Base-by-base conservation (phyloP, 1,140 invertebrate genomes). In the Neodiprion lecontei region DNA sequence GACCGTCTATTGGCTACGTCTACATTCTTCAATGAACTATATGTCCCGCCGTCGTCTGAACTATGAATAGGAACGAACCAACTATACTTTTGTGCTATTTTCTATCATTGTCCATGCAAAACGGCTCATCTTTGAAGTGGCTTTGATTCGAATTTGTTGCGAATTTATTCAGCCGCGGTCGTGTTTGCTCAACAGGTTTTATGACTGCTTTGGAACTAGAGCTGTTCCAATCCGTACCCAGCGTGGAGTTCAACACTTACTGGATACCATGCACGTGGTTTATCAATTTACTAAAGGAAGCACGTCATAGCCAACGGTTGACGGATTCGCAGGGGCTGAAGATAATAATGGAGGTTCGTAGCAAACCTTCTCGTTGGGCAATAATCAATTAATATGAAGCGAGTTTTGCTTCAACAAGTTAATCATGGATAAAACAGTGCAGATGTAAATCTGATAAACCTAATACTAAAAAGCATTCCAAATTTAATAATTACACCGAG, bases 241-340 rank as follows among this genome's bases (percentile, higher is more conserved):
- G 88, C 78, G 80, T 87, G 9, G 92, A 93, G 78, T 93, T 93
- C 82, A 93, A 93, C 76, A 93, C 92, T 3, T 93, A 92, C 81
- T 93, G 92, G 92, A 92, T 93, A 68, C 92, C 92, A 1, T 92
- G 92, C 75, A 92, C 91, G 4, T 93, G 92, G 92, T 93, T 93
- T 79, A 90, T 92, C 49, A 89, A 89, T 79, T 80, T 92, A 21
- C 80, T 93, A 7, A 91, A 91, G 78, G 91, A 93, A 53, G 89
- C 91, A 8, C 87, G 88, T 70, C 86, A 85, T 48, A 88, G 84
- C 75, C 88, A 90, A 68, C 86, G 90, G 74, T 88, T 92, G 8
- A 84, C 88, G 17, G 92, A 93, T 80, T 80, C 90, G 12, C 89
- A 91, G 74, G 92, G 92, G 50, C 82, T 92, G n/a, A 92, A 93